Conservation (phyloP, 2,113 vertebrate species). For the Rhinopomastus cyanomelas region DNA sequence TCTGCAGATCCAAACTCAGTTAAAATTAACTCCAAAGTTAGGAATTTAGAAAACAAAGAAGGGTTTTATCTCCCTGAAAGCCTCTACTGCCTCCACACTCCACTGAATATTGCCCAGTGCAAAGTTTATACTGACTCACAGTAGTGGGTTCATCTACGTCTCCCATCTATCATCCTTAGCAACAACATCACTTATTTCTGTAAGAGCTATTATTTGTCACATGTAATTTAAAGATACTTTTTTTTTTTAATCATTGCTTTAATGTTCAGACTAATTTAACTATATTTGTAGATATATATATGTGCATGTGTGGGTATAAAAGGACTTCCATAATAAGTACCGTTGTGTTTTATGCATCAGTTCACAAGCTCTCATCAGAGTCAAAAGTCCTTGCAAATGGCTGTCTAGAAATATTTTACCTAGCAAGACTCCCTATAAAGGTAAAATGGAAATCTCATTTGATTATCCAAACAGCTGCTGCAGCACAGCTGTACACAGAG, state of each 20-base stretch:
- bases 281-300: background rate
- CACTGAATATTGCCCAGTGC: no score
- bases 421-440: background rate
- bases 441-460: background rate
- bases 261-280: background rate
- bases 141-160: background rate
- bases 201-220: background rate
- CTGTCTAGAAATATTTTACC: background rate
- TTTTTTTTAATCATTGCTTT: background rate
- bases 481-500: background rate
- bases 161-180: background rate
- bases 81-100: background rate
- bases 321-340: background rate
- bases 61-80: background rate
- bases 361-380: background rate
- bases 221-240: background rate
- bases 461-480: background rate
- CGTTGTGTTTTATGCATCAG: background rate
- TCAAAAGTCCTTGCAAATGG: background rate
- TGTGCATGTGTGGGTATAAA: background rate
- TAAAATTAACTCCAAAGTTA: background rate
- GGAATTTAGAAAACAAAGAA: background rate
- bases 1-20: background rate
- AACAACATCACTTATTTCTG: background rate
- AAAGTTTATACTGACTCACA: background rate